phyloP scores from a whole-genome alignment of 2,113 vertebrate genomes.

The Poecile atricapillus region DNA sequence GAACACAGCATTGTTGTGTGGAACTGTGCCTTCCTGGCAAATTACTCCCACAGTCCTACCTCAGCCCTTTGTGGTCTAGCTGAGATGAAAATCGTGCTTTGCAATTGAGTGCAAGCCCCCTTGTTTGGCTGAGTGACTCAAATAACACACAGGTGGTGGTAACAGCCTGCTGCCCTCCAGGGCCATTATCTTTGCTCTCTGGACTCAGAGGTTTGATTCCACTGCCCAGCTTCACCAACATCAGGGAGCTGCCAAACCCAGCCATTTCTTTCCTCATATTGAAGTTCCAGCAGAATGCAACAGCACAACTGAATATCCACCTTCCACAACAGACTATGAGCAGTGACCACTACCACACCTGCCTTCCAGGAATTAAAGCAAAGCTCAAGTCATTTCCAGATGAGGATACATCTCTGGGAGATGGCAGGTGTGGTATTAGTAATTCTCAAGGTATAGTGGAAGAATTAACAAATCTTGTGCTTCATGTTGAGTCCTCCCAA shows the following conservation, averaged over 20 bases:
- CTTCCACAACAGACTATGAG: neutral
- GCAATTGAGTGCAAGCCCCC: neutral
- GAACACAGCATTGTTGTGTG: neutral
- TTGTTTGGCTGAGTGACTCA: neutral
- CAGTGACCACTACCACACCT: neutral
- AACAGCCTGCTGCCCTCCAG: neutral
- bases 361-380: neutral
- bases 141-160: rapidly evolving
- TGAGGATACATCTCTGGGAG: neutral
- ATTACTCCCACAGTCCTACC: neutral
- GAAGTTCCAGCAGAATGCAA: neutral
- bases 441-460: neutral
- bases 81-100: neutral
- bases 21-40: neutral
- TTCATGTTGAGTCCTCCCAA: neutral
- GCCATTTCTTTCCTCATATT: neutral
- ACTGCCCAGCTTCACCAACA: neutral
- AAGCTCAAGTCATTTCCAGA: neutral
- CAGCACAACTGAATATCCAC: neutral
- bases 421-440: neutral
- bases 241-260: neutral
- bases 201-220: neutral
- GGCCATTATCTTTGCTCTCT: neutral
- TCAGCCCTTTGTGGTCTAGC: neutral
- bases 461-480: neutral